A percentile compares a stretch with the other conserved stretches of the same genome.
Evolutionary conservation across 1,140 invertebrate species (phyloP).

Genomic region (Scaptodrosophila lebanonensis): DNA sequence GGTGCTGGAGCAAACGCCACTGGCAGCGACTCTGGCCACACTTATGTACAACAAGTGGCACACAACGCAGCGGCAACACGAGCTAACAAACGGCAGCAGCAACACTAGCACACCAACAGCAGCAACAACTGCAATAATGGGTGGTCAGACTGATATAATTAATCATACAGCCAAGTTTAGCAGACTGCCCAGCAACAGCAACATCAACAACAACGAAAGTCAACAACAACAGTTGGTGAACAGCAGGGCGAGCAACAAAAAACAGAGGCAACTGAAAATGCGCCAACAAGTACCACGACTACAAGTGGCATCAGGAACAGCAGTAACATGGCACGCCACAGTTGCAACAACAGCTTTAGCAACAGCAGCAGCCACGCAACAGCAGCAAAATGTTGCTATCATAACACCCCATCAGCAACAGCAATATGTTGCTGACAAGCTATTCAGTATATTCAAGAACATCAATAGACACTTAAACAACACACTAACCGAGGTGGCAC

Average conservation of each 20-base stretch:
- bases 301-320: constrained; percentile 5
- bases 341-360: constrained; percentile 16
- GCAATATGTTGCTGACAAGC: constrained; percentile 39
- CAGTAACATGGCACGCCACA: background rate
- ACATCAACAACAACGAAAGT: constrained; percentile 1
- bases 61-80: constrained; percentile 37
- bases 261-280: constrained; percentile 19
- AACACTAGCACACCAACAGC: constrained; percentile 19
- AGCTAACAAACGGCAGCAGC: constrained; percentile 8
- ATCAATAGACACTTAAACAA: constrained; percentile 56
- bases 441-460: constrained; percentile 61
- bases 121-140: constrained; percentile 21
- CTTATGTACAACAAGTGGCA: constrained; percentile 43
- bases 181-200: constrained; percentile 22
- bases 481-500: constrained; percentile 41
- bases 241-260: constrained; percentile 21
- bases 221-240: constrained; percentile 26
- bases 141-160: constrained; percentile 33
- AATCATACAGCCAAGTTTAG: constrained; percentile 25
- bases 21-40: constrained; percentile 21
- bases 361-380: constrained; percentile 12
- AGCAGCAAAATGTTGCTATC: background rate
- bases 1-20: constrained; percentile 54
- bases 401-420: constrained; percentile 23
- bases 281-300: constrained; percentile 27